Conservation (phyloP, 92 coral and sea anemone genomes). For the Porites evermanni region DNA sequence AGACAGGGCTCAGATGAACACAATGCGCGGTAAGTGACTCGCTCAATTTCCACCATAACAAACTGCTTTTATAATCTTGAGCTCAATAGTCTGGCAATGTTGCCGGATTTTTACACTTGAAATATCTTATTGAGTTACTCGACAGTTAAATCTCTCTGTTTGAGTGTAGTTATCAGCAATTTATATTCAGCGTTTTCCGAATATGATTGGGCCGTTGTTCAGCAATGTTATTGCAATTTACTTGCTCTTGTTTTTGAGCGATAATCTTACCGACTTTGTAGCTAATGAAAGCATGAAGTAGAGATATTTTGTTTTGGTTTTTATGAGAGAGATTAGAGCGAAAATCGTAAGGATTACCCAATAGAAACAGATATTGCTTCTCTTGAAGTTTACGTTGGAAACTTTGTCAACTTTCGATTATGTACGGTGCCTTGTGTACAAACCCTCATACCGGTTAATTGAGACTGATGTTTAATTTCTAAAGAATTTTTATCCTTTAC, state of each 20-base stretch:
- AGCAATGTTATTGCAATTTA: conserved; percentile 71
- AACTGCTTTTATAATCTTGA: conserved; percentile 36
- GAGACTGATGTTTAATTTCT: conserved; percentile 68
- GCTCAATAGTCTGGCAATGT: conserved; percentile 38
- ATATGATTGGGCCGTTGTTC: conserved; percentile 49
- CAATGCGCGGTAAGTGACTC: conserved; percentile 77
- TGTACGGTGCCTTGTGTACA: conserved; percentile 41
- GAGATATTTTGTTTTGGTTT: conserved; percentile 44
- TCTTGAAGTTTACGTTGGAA: conserved; percentile 53
- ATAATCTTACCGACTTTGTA: conserved; percentile 55
- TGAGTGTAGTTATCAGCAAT: conserved; percentile 61
- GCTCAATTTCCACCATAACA: conserved; percentile 35
- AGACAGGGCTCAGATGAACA: conserved; percentile 77
- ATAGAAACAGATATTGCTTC: conserved; percentile 51
- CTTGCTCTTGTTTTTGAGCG: conserved; percentile 56
- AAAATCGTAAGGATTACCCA: conserved; percentile 52
- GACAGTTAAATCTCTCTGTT: conserved; percentile 27
- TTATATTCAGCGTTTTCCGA: conserved; percentile 55
- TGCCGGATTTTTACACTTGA: conserved; percentile 53
- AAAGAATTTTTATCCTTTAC: conserved; percentile 46
- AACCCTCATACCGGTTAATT: conserved; percentile 49
- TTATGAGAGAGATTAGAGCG: conserved; percentile 34
- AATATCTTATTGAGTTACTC: conserved; percentile 55
- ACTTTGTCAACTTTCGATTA: conserved; percentile 57
- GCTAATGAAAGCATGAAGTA: conserved; percentile 46